Base-by-base conservation (phyloP, 2,888 invertebrate species). In the Melanostoma mellinum region DNA sequence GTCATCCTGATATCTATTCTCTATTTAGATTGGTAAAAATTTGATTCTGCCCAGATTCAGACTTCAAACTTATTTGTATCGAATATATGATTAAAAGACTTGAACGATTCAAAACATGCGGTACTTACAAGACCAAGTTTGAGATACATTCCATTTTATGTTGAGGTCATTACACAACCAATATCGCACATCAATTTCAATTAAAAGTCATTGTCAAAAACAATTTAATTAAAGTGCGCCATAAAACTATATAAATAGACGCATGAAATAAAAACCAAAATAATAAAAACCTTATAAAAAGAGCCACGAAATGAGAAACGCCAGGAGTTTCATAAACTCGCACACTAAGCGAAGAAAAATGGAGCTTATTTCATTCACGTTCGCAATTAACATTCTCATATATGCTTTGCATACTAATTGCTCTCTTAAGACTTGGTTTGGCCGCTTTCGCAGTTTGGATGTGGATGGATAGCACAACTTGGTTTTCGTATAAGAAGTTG, bases 341-440 rank as follows among this genome's bases (percentile, higher is more conserved):
- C 63, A 65, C 76, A 81, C 71, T 81, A 61, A 46, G 76, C 71
- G 74, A 68, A 58, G 74, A 53, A 79, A 79, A 71, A 48, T 69
- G 69, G 84, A 84, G 60, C 84, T 79, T 84, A 84, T 84, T 84
- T 84, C 65, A 71, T 73, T 58, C 78, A 78, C 84, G 84, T 84
- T 74, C 74, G 63, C 84, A 84, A 84, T 84, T 84, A 84, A 79
- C 74, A 84, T 84, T 84, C 74, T 74, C 78, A 68, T 67, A 40
- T 78, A 73, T 84, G 84, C 55, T 32, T 52, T 60, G 84, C 78
- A 84, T 84, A 84, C 74, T 84, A 84, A 84, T 84, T 74, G 63
- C 38, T 63, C 50, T 6, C 68, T 60, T 30, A 20, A 3, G 61
- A 52, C 42, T 55, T 58, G 40, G 36, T 63, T 67, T 58, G 76